Conservation (phyloP, 23 tunicate genomes). For the Corella eumyota region DNA sequence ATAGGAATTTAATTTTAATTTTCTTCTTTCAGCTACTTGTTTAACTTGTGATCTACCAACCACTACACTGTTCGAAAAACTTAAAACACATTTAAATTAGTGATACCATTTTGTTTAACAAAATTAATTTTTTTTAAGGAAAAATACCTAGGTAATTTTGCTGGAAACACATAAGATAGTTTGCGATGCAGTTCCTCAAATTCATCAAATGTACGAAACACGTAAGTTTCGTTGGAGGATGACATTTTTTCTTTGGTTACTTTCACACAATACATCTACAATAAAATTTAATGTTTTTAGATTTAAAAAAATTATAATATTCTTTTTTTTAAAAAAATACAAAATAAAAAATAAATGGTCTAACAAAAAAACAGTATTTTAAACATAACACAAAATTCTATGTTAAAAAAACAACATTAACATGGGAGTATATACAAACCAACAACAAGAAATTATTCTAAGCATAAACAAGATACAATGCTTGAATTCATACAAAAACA, state of each 20-base stretch:
- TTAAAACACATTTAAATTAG: slow-evolving; percentile 11
- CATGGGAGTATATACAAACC: too few relatives aligned
- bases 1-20: slow-evolving; percentile 49
- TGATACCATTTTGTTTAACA: background rate
- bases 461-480: too few relatives aligned
- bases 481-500: too few relatives aligned
- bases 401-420: too few relatives aligned
- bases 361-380: too few relatives aligned
- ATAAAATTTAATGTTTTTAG: background rate
- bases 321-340: too few relatives aligned
- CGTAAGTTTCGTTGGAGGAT: slow-evolving; percentile 36
- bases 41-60: slow-evolving; percentile 89
- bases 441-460: too few relatives aligned
- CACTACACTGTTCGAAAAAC: slow-evolving; percentile 65
- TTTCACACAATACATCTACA: slow-evolving; percentile 58
- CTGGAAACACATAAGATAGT: slow-evolving; percentile 24
- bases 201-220: slow-evolving; percentile 77
- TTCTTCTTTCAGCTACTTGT: slow-evolving; percentile 83
- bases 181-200: slow-evolving; percentile 78
- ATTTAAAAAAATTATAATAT: too few relatives aligned
- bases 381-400: too few relatives aligned
- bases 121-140: too few relatives aligned
- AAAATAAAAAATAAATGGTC: too few relatives aligned
- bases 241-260: slow-evolving; percentile 54
- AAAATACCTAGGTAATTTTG: slow-evolving; percentile 29